Evolutionary conservation across 1,140 invertebrate species (phyloP).

Genomic region (Platyura marginata): DNA sequence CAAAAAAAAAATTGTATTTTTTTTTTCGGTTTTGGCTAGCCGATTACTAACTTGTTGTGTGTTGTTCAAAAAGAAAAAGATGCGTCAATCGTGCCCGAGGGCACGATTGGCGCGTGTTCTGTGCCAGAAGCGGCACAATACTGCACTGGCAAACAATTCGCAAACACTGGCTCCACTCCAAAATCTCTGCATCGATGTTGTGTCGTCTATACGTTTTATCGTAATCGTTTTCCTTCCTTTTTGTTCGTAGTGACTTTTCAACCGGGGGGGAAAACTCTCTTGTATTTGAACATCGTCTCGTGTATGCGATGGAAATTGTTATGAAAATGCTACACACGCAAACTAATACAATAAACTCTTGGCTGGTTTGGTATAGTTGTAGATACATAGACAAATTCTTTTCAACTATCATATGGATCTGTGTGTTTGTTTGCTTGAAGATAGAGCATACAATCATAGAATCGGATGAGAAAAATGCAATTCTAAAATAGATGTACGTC

Average conservation of each 20-base stretch:
- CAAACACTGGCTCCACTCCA: conserved; percentile 6
- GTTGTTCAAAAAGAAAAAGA: background rate
- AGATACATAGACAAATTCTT: too few species aligned
- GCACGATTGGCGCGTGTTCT: background rate
- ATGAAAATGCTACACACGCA: too few species aligned
- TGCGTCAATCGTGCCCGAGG: background rate
- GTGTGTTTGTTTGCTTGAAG: too few species aligned
- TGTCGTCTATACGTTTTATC: background rate
- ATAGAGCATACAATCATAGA: too few species aligned
- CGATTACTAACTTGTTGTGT: background rate
- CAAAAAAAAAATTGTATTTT: background rate
- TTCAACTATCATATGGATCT: too few species aligned
- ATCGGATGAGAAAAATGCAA: too few species aligned
- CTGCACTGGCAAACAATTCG: conserved; percentile 1
- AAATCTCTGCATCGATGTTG: conserved; percentile 2
- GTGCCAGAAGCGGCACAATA: conserved; percentile 5
- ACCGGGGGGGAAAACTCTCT: background rate
- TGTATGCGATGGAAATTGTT: too few species aligned
- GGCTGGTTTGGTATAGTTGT: too few species aligned
- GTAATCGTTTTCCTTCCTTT: background rate
- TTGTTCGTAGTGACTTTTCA: background rate
- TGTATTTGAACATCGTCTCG: too few species aligned
- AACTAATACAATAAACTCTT: too few species aligned
- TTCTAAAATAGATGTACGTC: too few species aligned
- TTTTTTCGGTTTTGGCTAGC: background rate